Conservation (phyloP, 2,113 vertebrate genomes). For the Ptyas mucosa region DNA sequence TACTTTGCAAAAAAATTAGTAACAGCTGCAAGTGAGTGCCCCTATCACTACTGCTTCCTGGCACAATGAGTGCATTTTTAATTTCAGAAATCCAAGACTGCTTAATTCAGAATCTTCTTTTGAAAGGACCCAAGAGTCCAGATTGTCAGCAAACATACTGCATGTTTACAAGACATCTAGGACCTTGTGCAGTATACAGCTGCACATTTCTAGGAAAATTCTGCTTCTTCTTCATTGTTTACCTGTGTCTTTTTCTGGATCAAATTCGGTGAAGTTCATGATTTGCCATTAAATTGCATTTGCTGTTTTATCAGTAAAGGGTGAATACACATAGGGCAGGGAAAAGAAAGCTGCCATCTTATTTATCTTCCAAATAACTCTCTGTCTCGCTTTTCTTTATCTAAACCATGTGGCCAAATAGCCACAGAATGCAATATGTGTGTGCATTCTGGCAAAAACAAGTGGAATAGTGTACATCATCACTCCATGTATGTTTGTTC, state of each 20-base stretch:
- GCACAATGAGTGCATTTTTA: constrained; percentile 35
- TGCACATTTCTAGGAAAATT: constrained; percentile 71
- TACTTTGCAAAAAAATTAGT: constrained; percentile 85
- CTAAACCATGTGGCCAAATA: constrained; percentile 48
- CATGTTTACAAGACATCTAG: constrained; percentile 55
- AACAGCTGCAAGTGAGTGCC: constrained; percentile 82
- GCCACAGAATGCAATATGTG: constrained; percentile 54
- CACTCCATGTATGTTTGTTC: constrained; percentile 49
- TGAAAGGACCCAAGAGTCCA: constrained; percentile 37
- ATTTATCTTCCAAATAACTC: neutral
- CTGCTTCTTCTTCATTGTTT: constrained; percentile 73
- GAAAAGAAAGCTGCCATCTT: neutral
- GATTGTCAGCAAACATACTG: constrained; percentile 40
- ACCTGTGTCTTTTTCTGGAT: constrained; percentile 72
- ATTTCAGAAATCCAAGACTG: constrained; percentile 45
- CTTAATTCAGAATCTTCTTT: constrained; percentile 37
- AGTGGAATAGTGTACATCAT: constrained; percentile 59
- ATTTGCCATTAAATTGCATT: constrained; percentile 67
- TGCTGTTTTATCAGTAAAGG: constrained; percentile 65
- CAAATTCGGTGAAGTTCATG: constrained; percentile 68
- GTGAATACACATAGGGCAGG: constrained; percentile 56
- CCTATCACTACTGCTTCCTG: constrained; percentile 62
- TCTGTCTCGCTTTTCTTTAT: constrained; percentile 33
- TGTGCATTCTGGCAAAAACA: constrained; percentile 58
- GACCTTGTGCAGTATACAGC: constrained; percentile 63